Conservation (phyloP, 1,140 invertebrate species). For the Vanessa atalanta region DNA sequence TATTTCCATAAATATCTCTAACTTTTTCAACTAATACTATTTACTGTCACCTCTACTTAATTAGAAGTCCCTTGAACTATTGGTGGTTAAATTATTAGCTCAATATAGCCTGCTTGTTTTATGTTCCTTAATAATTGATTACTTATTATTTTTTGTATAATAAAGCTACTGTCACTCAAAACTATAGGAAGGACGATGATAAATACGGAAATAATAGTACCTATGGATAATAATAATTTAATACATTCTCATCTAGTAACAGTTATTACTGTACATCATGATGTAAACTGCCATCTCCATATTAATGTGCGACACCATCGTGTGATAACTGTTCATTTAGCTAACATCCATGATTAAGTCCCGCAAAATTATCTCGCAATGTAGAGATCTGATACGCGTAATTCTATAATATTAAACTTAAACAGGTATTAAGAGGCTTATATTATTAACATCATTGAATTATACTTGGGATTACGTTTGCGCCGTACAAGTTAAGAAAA, state of each 20-base stretch:
- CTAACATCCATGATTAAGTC: slow-evolving; percentile 11
- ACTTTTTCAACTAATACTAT: too few species aligned
- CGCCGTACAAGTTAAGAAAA: too few species aligned
- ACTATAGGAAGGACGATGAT: neutral
- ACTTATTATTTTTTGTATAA: neutral
- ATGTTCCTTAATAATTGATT: too few species aligned
- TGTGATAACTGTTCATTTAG: slow-evolving; percentile 23
- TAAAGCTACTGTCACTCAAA: neutral
- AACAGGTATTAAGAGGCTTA: neutral
- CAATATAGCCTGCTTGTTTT: too few species aligned
- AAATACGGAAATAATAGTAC: slow-evolving; percentile 17
- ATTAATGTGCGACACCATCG: slow-evolving; percentile 31
- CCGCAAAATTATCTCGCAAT: slow-evolving; percentile 30
- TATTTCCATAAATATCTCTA: too few species aligned
- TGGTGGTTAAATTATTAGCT: too few species aligned
- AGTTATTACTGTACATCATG: slow-evolving; percentile 38
- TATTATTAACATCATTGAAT: too few species aligned
- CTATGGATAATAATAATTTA: slow-evolving; percentile 20
- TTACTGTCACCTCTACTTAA: too few species aligned
- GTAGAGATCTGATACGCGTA: neutral
- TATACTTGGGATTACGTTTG: too few species aligned
- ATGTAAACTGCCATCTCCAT: slow-evolving; percentile 29
- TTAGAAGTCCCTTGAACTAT: too few species aligned
- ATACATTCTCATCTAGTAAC: slow-evolving; percentile 27
- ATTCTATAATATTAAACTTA: neutral